These are phyloP conservation scores for Ciconia stormi DNA, from an alignment of 2,113 vertebrate genomes.

Conservation along the genomic window DNA sequence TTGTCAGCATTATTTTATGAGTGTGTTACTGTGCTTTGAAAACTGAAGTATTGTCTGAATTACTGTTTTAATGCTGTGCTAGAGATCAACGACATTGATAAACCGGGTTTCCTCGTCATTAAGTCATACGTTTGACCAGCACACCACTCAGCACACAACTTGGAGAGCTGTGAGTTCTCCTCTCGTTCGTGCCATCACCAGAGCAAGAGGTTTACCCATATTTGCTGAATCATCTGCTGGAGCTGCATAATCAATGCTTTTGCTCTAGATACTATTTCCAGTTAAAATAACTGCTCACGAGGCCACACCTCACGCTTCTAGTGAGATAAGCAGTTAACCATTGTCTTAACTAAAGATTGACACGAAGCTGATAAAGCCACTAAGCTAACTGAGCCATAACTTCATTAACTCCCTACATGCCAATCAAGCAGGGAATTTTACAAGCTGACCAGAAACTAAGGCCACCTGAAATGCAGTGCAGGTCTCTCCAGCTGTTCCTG, in stretches of 20 bases:
- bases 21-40: constrained; percentile 22
- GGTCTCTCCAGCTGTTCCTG: background rate
- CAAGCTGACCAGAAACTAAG: background rate
- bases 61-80: constrained; percentile 15
- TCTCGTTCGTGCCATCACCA: background rate
- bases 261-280: constrained; percentile 5
- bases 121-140: background rate
- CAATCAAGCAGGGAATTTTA: background rate
- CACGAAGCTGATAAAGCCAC: background rate
- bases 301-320: constrained; percentile 59
- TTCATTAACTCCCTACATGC: constrained; percentile 28
- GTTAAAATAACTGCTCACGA: constrained; percentile 21
- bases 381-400: background rate
- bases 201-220: background rate
- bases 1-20: constrained; percentile 23
- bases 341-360: constrained; percentile 23
- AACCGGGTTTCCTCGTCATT: background rate
- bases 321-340: constrained; percentile 66
- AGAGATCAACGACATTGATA: constrained; percentile 9
- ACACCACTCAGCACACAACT: background rate
- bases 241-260: constrained; percentile 4
- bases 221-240: constrained; percentile 41
- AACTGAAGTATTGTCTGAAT: constrained; percentile 7
- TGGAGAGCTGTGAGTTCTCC: background rate
- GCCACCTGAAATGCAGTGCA: background rate